These are phyloP conservation scores for Musca domestica DNA, from an alignment of 1,140 invertebrate species.

Conservation along the genomic window DNA sequence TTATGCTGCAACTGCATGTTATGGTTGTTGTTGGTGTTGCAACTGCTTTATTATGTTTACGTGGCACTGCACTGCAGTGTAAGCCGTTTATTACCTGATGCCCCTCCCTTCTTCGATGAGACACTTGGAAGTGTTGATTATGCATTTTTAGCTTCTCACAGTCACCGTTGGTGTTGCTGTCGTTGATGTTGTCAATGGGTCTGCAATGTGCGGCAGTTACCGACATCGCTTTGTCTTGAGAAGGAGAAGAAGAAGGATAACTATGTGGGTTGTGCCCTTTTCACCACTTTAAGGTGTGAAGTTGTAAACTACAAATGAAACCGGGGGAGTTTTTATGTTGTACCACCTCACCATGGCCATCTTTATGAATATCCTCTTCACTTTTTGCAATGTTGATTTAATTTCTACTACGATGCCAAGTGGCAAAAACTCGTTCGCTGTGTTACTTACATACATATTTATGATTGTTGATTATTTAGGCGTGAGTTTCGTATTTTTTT, in stretches of 20 bases:
- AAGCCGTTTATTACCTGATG: no score
- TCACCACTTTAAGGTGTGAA: slow-evolving; percentile 16
- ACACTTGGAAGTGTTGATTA: slow-evolving; percentile 2
- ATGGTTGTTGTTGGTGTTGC: slow-evolving; percentile 2
- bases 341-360: not conserved
- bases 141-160: slow-evolving; percentile 6
- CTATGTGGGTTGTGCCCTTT: slow-evolving; percentile 13
- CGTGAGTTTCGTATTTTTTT: slow-evolving; percentile 4
- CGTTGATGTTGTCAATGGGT: not conserved
- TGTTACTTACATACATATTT: slow-evolving; percentile 19
- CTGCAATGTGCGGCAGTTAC: no score
- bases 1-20: not conserved
- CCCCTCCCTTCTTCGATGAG: no score
- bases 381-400: slow-evolving; percentile 5
- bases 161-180: not conserved
- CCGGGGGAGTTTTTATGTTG: slow-evolving; percentile 15
- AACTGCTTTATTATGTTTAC: not conserved
- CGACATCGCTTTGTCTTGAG: no score
- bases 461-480: slow-evolving; percentile 22
- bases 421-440: not conserved
- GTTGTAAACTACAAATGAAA: slow-evolving; percentile 4
- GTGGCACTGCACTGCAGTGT: no score
- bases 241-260: slow-evolving; percentile 7
- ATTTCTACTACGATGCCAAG: not conserved
- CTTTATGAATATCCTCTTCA: not conserved